Evolutionary conservation across 2,888 invertebrate species (phyloP).

Genomic region (Cerastis rubricosa): DNA sequence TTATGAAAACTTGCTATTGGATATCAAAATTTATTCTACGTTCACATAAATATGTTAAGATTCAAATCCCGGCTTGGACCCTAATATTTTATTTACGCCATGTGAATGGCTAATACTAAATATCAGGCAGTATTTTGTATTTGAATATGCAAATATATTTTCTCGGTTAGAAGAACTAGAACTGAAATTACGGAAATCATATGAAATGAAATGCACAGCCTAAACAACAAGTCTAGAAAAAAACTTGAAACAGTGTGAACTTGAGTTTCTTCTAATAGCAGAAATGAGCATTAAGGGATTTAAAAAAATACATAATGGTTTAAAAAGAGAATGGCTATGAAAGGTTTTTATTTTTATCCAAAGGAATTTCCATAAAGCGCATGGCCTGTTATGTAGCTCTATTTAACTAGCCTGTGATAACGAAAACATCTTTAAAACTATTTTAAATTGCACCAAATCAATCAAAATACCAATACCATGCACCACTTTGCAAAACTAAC

Average conservation of each 20-base stretch:
- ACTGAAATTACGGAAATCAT: not conserved
- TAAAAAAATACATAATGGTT: not conserved
- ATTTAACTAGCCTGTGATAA: not conserved
- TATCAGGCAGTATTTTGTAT: conserved; percentile 11
- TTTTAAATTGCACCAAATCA: not conserved
- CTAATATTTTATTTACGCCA: conserved; percentile 41
- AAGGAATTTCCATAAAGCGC: no score
- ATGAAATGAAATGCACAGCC: not conserved
- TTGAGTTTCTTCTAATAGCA: not conserved
- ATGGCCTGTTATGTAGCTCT: no score
- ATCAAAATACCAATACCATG: not conserved
- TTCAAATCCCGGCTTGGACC: conserved; percentile 7
- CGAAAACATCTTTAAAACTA: not conserved
- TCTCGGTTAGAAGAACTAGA: not conserved
- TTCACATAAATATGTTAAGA: conserved; percentile 17
- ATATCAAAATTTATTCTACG: conserved; percentile 7
- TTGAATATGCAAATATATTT: conserved; percentile 1
- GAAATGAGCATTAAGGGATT: not conserved
- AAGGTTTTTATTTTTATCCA: not conserved
- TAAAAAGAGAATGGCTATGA: not conserved
- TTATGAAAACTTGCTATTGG: not conserved
- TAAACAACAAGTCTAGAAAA: no score
- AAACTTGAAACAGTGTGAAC: not conserved
- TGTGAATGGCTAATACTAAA: conserved; percentile 11
- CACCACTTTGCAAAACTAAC: not conserved